Evolutionary conservation across 2,888 invertebrate species (phyloP), one percentile per base, ranked within the genome.

Genomic region (Lasius platythorax): DNA sequence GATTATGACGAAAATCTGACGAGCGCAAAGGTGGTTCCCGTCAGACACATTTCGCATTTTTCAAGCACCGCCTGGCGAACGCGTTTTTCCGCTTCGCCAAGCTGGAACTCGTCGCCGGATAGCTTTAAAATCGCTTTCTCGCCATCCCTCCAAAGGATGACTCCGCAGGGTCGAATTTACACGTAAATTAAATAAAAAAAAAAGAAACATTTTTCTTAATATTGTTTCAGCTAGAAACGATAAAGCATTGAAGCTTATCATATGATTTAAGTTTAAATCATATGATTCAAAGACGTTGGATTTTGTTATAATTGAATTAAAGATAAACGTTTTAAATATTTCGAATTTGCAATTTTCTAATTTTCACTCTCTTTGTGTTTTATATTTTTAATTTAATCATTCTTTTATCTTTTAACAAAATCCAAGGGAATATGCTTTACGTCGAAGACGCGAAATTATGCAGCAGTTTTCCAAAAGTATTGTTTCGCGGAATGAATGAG

Each of bases 1-100:
- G 82, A 90, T 88, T 85, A 86, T 83, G 85, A 85, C 61, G 84
- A 63, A 83, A 85, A 75, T 76, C 83, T 83, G 85, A 87, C 74
- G 83, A 85, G 73, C 87, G 83, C 74, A 64, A 64, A 82, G 74
- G 53, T 76, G 87, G 66, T 76, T 85, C 85, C 78, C 84, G 82
- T 85, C 87, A 70, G 40, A n/a, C 83, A 74, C 78, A 87, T 85
- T 81, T 85, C 85, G 84, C 84, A 88, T 89, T 86, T 87, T 86
- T 88, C 90, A 58, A 76, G 63, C 72, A 30, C 50, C 78, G 58
- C 37, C 74, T 33, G 79, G 40, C 64, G 83, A 85, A 87, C 86
- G 66, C 82, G 83, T 89, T 88, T 85, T 88, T 87, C 90, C 84
- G 79, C 85, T 9, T 81, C 85, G 90, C 46, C 76, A 75, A 64